A percentile compares a stretch with the other conserved stretches of the same genome.
Conservation (phyloP, 1,140 invertebrate genomes). For the Copidosoma floridanum region DNA sequence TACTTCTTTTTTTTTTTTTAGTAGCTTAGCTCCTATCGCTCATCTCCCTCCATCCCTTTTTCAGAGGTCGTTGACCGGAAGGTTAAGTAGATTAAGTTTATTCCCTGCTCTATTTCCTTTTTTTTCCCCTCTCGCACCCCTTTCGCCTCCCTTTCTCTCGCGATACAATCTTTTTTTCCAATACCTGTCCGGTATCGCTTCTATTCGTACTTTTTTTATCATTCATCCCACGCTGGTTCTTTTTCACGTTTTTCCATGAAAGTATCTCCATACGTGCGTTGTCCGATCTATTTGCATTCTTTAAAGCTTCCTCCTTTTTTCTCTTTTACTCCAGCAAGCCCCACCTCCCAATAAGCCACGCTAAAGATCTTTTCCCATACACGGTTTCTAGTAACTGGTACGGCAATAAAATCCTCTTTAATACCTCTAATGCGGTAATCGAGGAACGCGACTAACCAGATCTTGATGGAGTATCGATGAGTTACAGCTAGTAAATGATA, state of each 20-base stretch:
- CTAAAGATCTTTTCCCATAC: too few species aligned
- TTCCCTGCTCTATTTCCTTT: constrained; percentile 10
- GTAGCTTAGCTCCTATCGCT: background rate
- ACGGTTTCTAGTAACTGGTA: too few species aligned
- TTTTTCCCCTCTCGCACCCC: background rate
- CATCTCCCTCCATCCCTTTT: background rate
- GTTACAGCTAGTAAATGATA: too few species aligned
- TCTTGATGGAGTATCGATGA: too few species aligned
- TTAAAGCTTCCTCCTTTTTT: too few species aligned
- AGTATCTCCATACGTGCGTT: too few species aligned
- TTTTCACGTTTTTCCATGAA: background rate
- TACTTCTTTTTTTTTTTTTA: background rate
- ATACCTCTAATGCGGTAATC: constrained; percentile 2
- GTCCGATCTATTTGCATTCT: too few species aligned
- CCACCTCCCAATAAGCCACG: too few species aligned
- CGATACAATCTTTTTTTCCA: background rate
- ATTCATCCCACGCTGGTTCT: background rate
- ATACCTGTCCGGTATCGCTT: background rate
- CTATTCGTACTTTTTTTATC: too few species aligned
- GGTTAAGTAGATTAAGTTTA: constrained; percentile 27
- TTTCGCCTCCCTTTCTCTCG: too few species aligned
- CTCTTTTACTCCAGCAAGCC: too few species aligned
- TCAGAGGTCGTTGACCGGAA: background rate
- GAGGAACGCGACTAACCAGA: constrained; percentile 8
- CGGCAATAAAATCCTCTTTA: constrained; percentile 5